Conservation (phyloP, 1,140 invertebrate genomes). For the Drosophila subobscura region DNA sequence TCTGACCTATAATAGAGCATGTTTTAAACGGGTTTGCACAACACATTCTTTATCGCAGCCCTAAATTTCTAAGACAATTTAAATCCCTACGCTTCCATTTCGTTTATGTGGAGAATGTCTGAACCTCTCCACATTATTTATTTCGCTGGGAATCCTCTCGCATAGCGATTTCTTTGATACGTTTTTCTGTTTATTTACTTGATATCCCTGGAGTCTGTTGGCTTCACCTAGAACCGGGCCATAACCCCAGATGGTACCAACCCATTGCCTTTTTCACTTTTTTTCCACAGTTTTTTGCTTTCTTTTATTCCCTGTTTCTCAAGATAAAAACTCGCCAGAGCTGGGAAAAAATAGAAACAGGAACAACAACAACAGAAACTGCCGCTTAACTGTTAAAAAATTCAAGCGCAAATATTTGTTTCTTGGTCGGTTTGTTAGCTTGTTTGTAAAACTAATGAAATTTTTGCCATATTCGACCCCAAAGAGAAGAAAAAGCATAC, state of each 20-base stretch:
- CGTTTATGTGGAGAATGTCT: no score
- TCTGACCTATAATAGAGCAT: no score
- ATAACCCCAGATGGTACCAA: slow-evolving; percentile 65
- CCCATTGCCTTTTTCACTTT: slow-evolving; percentile 32
- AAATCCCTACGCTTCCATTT: no score
- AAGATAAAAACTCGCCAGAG: slow-evolving; percentile 63
- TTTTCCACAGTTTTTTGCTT: slow-evolving; percentile 1
- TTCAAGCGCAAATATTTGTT: slow-evolving; percentile 78
- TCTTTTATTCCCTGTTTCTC: slow-evolving; percentile 13
- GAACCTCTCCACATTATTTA: no score
- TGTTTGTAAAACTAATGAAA: slow-evolving; percentile 81
- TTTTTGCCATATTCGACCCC: slow-evolving; percentile 77
- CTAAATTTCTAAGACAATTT: no score
- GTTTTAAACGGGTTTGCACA: no score
- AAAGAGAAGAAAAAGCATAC: slow-evolving; percentile 57
- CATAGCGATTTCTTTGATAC: slow-evolving; percentile 32
- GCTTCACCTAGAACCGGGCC: slow-evolving; percentile 58
- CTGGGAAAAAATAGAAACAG: slow-evolving; percentile 12
- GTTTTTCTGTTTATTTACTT: slow-evolving; percentile 58
- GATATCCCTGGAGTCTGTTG: slow-evolving; percentile 54
- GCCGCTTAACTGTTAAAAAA: slow-evolving; percentile 76
- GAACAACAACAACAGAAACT: slow-evolving; percentile 38
- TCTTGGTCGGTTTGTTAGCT: slow-evolving; percentile 78
- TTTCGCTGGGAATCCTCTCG: slow-evolving; percentile 10
- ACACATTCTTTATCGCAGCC: no score